These are phyloP conservation scores for Brachionus sp. DNA, from an alignment of 1,140 invertebrate genomes.

Conservation along the genomic window DNA sequence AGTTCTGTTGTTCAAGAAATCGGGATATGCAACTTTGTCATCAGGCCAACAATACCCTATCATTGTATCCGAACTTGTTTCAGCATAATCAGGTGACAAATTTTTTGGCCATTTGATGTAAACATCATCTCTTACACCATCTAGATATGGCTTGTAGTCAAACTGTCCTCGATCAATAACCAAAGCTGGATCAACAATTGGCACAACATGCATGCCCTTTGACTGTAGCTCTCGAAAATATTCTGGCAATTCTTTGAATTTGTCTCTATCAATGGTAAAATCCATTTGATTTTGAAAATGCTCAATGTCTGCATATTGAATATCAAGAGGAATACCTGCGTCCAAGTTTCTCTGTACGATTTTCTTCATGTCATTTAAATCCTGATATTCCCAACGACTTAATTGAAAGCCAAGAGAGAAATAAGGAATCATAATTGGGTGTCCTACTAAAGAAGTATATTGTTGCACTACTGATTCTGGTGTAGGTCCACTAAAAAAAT, in stretches of 20 bases:
- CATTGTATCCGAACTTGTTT: conserved; percentile 21
- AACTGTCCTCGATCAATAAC: conserved; percentile 50
- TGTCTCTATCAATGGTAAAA: conserved; percentile 58
- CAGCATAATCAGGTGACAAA: conserved; percentile 49
- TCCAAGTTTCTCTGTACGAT: not conserved
- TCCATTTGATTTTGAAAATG: conserved; percentile 55
- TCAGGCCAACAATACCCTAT: conserved; percentile 77
- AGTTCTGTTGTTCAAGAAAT: conserved; percentile 76
- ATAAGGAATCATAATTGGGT: conserved; percentile 60
- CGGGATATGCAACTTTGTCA: conserved; percentile 71
- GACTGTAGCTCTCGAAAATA: conserved; percentile 56
- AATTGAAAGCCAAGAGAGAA: conserved; percentile 63
- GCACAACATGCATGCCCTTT: conserved; percentile 55
- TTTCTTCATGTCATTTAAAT: conserved; percentile 48
- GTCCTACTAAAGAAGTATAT: conserved; percentile 54
- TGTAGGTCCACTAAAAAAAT: conserved; percentile 60
- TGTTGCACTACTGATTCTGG: conserved; percentile 55
- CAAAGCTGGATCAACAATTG: conserved; percentile 57
- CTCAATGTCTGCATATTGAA: conserved; percentile 59
- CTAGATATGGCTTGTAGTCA: conserved; percentile 53
- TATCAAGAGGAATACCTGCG: conserved; percentile 50
- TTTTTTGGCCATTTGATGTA: conserved; percentile 53
- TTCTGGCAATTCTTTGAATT: conserved; percentile 55
- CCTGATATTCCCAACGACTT: conserved; percentile 57
- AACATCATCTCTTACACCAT: conserved; percentile 49